Base-by-base conservation (phyloP, 2,113 vertebrate species). In the Tenebrosternarchus preto region DNA sequence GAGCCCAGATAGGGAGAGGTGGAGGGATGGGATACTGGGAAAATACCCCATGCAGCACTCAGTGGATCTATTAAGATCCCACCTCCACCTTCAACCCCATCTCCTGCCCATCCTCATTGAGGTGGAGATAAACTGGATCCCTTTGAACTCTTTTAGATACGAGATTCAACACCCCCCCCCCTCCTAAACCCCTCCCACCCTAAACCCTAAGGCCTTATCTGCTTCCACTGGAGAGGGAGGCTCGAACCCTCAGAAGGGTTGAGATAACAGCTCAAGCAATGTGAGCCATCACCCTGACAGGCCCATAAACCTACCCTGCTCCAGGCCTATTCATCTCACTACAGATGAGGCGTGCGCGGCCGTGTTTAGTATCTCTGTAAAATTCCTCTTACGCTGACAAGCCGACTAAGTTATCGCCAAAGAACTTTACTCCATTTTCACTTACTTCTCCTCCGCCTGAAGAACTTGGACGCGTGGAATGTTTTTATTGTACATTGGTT, bases 121-220 rank as follows among this genome's bases (percentile, higher is more conserved):
- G 86, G 50, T 89, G 91, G 92, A 95, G 91, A 94, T 91, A 95
- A 95, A 93, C 80, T 93, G 92, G 91, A 82, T 91, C 90, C 88
- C 93, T 93, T 90, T 93, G 89, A 92, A 90, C 86, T 90, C 90
- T 88, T 88, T 87, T 16, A 82, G 81, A 86, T 88, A 90, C 83
- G 71, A 82, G 69, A 22, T 27, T 15, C 50, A n/a, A n/a, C n/a
- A 64, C 53, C 72, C 59, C 73, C 75, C 50, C 80, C 72, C 59
- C 43, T 80, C 71, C 61, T 19, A 16, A 16, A 87, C 90, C 84
- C 2, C 85, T 81, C 85, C 87, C 78, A 80, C 84, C 87, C 88
- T 77, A 50, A 73, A 78, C 78, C 82, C 29, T 70, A n/a, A 9
- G 17, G 6, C 91, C 94, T 94, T 93, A 95, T 95, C 94, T 95